Conservation (phyloP, 2,888 invertebrate genomes). For the Caenorhabditis sinica region DNA sequence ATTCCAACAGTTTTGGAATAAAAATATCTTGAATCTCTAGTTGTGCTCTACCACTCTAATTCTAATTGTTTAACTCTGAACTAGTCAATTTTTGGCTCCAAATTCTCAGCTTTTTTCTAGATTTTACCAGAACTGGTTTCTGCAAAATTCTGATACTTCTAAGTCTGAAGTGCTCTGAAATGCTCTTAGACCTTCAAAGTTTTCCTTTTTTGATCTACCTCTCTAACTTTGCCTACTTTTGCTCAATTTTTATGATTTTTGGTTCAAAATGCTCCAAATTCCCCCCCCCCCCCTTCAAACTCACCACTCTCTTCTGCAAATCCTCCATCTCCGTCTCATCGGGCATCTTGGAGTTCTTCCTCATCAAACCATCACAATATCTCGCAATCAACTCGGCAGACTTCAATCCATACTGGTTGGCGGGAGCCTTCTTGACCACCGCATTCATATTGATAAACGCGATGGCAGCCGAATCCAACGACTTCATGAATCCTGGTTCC, state of each 20-base stretch:
- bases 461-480: conserved; percentile 91
- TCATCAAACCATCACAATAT: conserved; percentile 96
- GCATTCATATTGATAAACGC: conserved; percentile 90
- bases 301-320: conserved; percentile 96
- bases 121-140: too few species aligned
- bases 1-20: too few species aligned
- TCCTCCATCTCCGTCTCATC: conserved; percentile 99
- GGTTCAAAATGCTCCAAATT: not conserved
- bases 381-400: conserved; percentile 93
- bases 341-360: conserved; percentile 97
- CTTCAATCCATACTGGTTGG: conserved; percentile 87
- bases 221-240: not conserved
- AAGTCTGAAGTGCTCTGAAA: too few species aligned
- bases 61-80: too few species aligned
- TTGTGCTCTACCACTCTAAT: too few species aligned
- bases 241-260: not conserved
- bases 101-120: too few species aligned
- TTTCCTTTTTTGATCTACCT: not conserved
- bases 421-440: conserved; percentile 51
- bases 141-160: too few species aligned
- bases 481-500: conserved; percentile 95
- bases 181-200: too few species aligned
- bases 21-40: too few species aligned
- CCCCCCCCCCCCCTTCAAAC: too few species aligned
- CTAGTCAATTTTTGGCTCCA: too few species aligned